phyloP scores from a whole-genome alignment of 2,888 invertebrate genomes.

The Allacma fusca region DNA sequence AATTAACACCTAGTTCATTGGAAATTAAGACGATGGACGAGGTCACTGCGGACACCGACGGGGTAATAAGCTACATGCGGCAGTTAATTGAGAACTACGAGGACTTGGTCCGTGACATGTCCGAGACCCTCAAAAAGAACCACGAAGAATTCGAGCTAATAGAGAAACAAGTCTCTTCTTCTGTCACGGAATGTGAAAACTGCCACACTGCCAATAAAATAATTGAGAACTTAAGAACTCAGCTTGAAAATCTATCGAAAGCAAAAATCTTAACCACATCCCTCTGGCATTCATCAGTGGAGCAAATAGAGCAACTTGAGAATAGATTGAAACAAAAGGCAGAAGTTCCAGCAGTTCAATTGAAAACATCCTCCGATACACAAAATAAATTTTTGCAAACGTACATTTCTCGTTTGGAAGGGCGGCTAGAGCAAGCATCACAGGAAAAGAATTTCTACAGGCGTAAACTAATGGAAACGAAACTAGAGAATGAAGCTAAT shows the following conservation, averaged over 20 bases:
- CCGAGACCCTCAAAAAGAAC: conserved; percentile 31
- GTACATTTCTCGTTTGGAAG: conserved; percentile 33
- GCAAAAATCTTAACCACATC: conserved; percentile 36
- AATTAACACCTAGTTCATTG: too few species aligned
- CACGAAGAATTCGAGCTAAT: conserved; percentile 29
- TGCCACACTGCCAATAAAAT: conserved; percentile 19
- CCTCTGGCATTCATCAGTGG: conserved; percentile 43
- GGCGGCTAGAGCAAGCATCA: conserved; percentile 32
- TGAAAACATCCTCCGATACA: conserved; percentile 17
- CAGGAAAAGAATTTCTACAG: conserved; percentile 46
- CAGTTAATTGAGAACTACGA: conserved; percentile 45
- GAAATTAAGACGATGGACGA: too few species aligned
- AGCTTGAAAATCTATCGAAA: conserved; percentile 29
- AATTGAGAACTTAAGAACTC: conserved; percentile 40
- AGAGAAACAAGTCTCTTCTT: conserved; percentile 2
- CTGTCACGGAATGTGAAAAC: conserved; percentile 10
- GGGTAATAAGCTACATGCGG: conserved; percentile 22
- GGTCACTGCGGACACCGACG: conserved; percentile 2
- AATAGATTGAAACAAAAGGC: conserved; percentile 24
- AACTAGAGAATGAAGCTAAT: conserved; percentile 42
- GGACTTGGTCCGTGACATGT: conserved; percentile 48
- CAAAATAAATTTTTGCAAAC: conserved; percentile 41
- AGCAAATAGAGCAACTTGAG: conserved; percentile 46
- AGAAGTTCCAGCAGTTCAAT: not conserved
- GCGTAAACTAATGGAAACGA: conserved; percentile 42